phyloP scores from a whole-genome alignment of 2,113 vertebrate species.

The Atrichornis clamosus region DNA sequence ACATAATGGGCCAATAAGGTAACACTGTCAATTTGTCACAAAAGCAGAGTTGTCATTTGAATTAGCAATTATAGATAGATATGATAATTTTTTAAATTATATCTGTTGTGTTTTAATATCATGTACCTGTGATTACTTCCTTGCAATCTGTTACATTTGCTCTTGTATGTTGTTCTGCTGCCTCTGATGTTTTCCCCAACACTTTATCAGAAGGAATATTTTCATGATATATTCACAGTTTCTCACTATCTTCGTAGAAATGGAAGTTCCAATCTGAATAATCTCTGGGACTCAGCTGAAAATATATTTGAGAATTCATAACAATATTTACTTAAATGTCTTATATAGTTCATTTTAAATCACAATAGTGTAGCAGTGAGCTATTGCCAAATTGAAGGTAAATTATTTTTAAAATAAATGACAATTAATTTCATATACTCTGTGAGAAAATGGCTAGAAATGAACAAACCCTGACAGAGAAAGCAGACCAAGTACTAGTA shows the following conservation, averaged over 20 bases:
- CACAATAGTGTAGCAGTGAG: background rate
- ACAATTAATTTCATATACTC: background rate
- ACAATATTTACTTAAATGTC: background rate
- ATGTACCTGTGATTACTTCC: background rate
- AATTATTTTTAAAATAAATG: background rate
- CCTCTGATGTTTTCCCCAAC: background rate
- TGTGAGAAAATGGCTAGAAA: background rate
- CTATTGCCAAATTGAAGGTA: background rate
- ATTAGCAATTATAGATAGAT: background rate
- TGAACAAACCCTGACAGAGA: background rate
- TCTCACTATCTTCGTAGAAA: background rate
- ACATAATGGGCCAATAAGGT: background rate
- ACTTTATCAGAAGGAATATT: background rate
- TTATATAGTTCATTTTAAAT: background rate
- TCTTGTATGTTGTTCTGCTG: background rate
- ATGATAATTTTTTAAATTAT: background rate
- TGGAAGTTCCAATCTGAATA: background rate
- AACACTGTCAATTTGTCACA: background rate
- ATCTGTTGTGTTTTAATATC: background rate
- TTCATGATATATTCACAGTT: background rate
- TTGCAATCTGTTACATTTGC: background rate
- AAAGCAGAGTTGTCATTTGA: background rate
- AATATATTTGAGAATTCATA: background rate
- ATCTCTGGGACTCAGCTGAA: background rate
- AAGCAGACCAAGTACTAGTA: background rate